Evolutionary conservation across 2,888 invertebrate species (phyloP).

Genomic region (Plemyria rubiginata): DNA sequence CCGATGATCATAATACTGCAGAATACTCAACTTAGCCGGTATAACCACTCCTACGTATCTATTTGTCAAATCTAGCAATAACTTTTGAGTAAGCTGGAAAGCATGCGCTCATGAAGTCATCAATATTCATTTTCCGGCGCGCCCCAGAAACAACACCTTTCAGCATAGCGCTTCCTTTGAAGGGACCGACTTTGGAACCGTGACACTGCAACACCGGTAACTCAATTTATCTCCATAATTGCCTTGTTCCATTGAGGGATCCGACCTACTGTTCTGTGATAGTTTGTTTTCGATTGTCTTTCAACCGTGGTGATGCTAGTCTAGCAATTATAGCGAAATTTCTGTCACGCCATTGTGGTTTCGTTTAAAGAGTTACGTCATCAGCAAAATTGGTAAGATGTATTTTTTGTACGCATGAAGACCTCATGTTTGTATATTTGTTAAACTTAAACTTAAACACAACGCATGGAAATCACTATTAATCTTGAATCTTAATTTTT

Average conservation of each 20-base stretch:
- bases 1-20: no score
- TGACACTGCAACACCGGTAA: constrained; percentile 58
- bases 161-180: constrained; percentile 68
- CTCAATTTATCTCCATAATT: constrained; percentile 81
- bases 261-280: constrained; percentile 16
- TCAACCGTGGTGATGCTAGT: not conserved
- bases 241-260: constrained; percentile 70
- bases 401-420: no score
- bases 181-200: constrained; percentile 65
- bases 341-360: not conserved
- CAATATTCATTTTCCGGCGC: constrained; percentile 83
- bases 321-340: no score
- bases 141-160: constrained; percentile 82
- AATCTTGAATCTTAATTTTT: not conserved
- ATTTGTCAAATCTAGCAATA: constrained; percentile 9
- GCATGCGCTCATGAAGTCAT: constrained; percentile 72
- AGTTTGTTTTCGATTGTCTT: constrained; percentile 17
- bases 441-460: no score
- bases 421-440: no score
- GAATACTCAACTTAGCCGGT: no score
- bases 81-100: constrained; percentile 15
- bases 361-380: no score
- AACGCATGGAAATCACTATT: not conserved
- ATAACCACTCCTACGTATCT: not conserved
- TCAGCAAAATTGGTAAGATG: no score